Evolutionary conservation across 92 coral and sea anemone species (phyloP).

Genomic region (Heteractis magnifica): DNA sequence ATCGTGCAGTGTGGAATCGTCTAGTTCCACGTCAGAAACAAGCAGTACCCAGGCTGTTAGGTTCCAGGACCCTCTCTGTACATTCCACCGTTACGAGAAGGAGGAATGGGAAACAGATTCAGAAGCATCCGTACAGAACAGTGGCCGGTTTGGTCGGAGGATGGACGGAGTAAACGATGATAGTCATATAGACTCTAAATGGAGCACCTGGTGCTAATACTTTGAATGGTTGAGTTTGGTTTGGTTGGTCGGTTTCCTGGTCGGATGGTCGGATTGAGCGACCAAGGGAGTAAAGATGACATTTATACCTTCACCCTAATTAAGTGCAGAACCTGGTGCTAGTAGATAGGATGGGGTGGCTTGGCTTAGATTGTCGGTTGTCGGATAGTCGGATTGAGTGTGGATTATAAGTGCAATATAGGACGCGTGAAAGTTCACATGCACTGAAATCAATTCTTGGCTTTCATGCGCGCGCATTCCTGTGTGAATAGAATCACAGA

Average conservation of each 20-base stretch:
- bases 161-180: slow-evolving; percentile 13
- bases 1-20: slow-evolving; percentile 52
- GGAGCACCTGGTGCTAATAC: slow-evolving; percentile 76
- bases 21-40: slow-evolving; percentile 66
- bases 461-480: no score
- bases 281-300: slow-evolving; percentile 28
- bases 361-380: background rate
- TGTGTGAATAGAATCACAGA: no score
- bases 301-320: slow-evolving; percentile 14
- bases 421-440: no score
- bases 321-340: slow-evolving; percentile 74
- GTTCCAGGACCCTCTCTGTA: slow-evolving; percentile 89
- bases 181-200: slow-evolving; percentile 48
- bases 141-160: slow-evolving; percentile 23
- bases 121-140: slow-evolving; percentile 26
- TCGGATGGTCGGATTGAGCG: slow-evolving; percentile 17
- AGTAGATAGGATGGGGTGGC: background rate
- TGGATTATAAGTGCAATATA: no score
- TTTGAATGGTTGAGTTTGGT: background rate
- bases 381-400: background rate
- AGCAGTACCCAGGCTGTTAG: slow-evolving; percentile 80
- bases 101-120: slow-evolving; percentile 76
- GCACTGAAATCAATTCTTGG: no score
- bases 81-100: slow-evolving; percentile 75
- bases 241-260: slow-evolving; percentile 11